phyloP scores from a whole-genome alignment of 2,797 vertebrate species.

The Eidolon dupreanum region DNA sequence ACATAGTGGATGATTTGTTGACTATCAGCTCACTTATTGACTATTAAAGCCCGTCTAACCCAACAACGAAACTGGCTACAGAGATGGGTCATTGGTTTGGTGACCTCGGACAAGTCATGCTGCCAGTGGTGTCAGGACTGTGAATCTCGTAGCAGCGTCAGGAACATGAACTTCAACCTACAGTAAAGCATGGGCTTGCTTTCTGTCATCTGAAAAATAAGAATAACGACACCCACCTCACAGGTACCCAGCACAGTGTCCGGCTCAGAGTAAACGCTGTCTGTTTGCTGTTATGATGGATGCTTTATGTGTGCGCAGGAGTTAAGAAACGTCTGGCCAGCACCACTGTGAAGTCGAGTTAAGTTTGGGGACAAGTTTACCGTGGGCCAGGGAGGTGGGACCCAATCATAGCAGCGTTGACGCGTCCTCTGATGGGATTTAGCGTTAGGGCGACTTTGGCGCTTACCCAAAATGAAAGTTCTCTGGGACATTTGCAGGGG shows the following conservation, averaged over 20 bases:
- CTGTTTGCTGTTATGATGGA: not conserved
- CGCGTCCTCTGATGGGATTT: not conserved
- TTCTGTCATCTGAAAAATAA: not conserved
- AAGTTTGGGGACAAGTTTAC: not conserved
- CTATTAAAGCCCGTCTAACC: not conserved
- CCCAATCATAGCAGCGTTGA: not conserved
- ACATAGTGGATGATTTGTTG: not conserved
- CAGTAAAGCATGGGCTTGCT: not conserved
- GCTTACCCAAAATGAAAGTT: not conserved
- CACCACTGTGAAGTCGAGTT: not conserved
- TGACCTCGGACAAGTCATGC: not conserved
- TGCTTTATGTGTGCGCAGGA: not conserved
- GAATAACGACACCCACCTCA: not conserved
- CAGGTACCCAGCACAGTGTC: not conserved
- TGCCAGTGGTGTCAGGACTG: not conserved
- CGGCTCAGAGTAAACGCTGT: not conserved
- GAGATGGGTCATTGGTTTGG: not conserved
- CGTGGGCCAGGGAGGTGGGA: fast-evolving
- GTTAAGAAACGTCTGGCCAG: not conserved
- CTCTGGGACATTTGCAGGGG: no score
- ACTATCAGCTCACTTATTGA: not conserved
- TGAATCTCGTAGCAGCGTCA: not conserved
- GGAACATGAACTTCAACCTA: not conserved
- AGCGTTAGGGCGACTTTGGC: not conserved
- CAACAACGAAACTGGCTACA: not conserved